Conservation (phyloP, 2,113 vertebrate genomes). For the Mesembrinibis cayennensis region DNA sequence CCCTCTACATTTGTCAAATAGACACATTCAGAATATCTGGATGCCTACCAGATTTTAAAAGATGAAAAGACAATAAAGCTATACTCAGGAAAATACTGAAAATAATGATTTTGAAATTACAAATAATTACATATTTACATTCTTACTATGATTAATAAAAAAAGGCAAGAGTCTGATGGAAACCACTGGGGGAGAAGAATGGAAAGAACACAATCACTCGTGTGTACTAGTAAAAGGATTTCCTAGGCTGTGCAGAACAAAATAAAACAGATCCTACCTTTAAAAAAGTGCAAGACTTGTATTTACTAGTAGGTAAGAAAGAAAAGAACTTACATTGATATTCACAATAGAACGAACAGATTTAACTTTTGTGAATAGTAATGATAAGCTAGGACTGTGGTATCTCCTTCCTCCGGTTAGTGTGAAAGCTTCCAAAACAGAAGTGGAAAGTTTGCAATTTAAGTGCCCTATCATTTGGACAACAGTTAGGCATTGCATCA, state of each 20-base stretch:
- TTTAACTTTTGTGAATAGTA: background rate
- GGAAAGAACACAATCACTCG: background rate
- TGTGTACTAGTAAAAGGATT: background rate
- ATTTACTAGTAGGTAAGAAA: background rate
- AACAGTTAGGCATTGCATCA: background rate
- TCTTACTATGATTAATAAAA: background rate
- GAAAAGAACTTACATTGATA: background rate
- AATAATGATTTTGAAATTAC: slow-evolving; percentile 43
- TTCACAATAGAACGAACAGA: background rate
- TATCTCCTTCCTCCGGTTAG: background rate
- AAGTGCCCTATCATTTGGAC: background rate
- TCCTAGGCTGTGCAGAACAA: background rate
- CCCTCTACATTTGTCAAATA: slow-evolving; percentile 33
- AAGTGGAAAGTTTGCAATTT: background rate
- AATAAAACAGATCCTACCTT: background rate
- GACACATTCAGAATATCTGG: slow-evolving; percentile 39
- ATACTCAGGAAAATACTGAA: slow-evolving; percentile 5
- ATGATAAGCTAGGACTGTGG: background rate
- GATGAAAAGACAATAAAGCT: background rate
- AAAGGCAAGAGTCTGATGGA: background rate
- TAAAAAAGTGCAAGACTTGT: background rate
- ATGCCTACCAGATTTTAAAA: slow-evolving; percentile 29
- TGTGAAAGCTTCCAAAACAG: background rate
- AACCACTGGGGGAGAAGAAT: background rate
- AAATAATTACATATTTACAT: slow-evolving; percentile 26